A percentile compares a stretch with the other conserved stretches of the same genome.
Conservation (phyloP, 2,888 invertebrate species). For the Ellobium chinense region DNA sequence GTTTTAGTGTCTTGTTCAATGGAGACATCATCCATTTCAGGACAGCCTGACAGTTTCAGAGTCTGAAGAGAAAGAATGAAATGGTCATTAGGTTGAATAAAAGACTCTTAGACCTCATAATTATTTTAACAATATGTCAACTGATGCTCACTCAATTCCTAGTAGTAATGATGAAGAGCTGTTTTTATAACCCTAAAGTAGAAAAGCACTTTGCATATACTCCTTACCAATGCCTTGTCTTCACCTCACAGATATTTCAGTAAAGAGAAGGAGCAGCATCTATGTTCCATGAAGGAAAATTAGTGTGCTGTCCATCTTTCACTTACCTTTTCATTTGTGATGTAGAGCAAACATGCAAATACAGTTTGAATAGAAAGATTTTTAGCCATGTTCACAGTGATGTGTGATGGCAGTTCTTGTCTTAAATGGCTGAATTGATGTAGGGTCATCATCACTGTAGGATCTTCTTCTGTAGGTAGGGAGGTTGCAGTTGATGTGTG, state of each 20-base stretch:
- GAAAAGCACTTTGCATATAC: not conserved
- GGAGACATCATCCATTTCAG: constrained; percentile 37
- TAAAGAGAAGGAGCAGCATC: too few relatives aligned
- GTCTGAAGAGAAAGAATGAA: constrained; percentile 30
- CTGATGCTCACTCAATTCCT: too few relatives aligned
- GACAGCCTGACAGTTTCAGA: constrained; percentile 30
- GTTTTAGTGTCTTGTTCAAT: constrained; percentile 32
- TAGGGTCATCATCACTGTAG: not conserved
- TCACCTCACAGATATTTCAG: too few relatives aligned
- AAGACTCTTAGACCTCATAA: not conserved
- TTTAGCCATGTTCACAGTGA: constrained; percentile 83
- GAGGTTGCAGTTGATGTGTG: too few relatives aligned
- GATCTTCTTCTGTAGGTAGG: constrained; percentile 10
- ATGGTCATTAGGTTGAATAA: not conserved
- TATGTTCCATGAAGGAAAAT: too few relatives aligned
- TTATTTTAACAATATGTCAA: not conserved
- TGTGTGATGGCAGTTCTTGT: constrained; percentile 70
- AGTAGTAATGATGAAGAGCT: too few relatives aligned
- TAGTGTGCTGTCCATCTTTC: not conserved
- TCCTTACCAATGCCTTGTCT: not conserved
- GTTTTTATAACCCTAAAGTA: too few relatives aligned
- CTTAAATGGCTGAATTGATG: constrained; percentile 54
- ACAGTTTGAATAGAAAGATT: constrained; percentile 89
- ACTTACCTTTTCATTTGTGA: constrained; percentile 87
- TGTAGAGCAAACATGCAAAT: constrained; percentile 89